A percentile compares a stretch with the other conserved stretches of the same genome.
phyloP scores from a whole-genome alignment of 2,888 invertebrate species.

The Stegana nigrithorax region DNA sequence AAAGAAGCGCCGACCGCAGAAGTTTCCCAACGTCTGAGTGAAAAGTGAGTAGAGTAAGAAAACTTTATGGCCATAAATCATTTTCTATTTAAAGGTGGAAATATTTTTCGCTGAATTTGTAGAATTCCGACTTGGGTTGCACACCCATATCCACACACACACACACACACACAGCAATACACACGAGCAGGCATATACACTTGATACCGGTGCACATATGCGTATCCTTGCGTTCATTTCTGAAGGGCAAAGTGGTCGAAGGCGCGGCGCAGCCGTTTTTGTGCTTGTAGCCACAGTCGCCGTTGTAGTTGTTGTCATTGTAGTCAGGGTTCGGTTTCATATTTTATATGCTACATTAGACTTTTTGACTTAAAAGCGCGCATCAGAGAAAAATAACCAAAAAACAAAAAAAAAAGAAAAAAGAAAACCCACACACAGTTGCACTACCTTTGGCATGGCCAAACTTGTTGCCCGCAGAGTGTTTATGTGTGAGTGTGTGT shows the following conservation, averaged over 20 bases:
- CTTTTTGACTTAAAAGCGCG: conserved; percentile 2
- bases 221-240: too few species aligned
- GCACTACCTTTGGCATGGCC: too few species aligned
- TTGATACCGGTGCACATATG: too few species aligned
- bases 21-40: not conserved
- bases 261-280: not conserved
- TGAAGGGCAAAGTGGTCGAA: not conserved
- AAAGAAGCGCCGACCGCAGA: too few species aligned
- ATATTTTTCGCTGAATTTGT: conserved; percentile 61
- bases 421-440: not conserved
- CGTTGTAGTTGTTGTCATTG: too few species aligned
- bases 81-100: conserved; percentile 57
- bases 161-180: not conserved
- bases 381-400: too few species aligned
- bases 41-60: conserved; percentile 20
- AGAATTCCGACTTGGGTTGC: conserved; percentile 38
- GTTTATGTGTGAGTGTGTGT: too few species aligned
- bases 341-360: conserved; percentile 34
- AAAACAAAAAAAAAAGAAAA: not conserved
- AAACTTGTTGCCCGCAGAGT: not conserved
- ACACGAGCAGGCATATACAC: too few species aligned
- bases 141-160: not conserved
- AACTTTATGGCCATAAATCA: conserved; percentile 59
- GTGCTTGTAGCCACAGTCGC: not conserved
- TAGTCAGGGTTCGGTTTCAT: conserved; percentile 12